Percentiles rank a stretch among this genome's conserved stretches.
phyloP scores from a whole-genome alignment of 2,113 vertebrate species.

The Chinchilla lanigera region DNA sequence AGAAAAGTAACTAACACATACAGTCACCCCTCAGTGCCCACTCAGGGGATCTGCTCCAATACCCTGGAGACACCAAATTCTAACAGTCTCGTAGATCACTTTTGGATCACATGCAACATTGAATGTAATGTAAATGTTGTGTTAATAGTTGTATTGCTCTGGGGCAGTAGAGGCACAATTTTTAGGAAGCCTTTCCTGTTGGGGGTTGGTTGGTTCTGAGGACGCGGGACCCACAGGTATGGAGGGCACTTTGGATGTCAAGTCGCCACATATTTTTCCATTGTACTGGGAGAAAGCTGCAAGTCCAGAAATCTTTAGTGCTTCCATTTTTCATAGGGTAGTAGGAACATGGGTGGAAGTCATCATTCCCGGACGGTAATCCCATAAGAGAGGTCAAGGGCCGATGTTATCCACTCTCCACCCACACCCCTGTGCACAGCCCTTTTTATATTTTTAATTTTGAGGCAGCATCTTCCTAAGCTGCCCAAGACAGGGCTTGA shows the following conservation, averaged over 20 bases:
- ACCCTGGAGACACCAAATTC: too few relatives aligned
- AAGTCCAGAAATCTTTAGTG: neutral
- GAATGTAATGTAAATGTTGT: neutral
- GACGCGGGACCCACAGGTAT: neutral
- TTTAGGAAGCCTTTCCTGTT: neutral
- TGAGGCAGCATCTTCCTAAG: neutral
- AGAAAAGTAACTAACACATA: neutral
- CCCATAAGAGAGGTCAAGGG: neutral
- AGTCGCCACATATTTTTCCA: neutral
- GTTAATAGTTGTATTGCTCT: neutral
- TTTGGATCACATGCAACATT: neutral
- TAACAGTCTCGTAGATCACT: neutral
- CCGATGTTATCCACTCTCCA: neutral
- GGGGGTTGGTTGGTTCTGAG: neutral
- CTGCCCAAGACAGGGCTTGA: neutral
- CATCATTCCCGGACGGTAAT: neutral
- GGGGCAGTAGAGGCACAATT: neutral
- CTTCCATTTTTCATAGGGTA: neutral
- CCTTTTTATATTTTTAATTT: neutral
- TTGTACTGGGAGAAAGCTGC: neutral
- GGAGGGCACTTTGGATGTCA: neutral
- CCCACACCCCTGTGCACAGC: neutral
- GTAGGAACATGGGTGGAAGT: neutral
- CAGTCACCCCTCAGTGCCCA: neutral
- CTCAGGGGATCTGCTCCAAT: neutral